Conservation (phyloP, 2,888 invertebrate genomes). For the Drosophila mulleri region DNA sequence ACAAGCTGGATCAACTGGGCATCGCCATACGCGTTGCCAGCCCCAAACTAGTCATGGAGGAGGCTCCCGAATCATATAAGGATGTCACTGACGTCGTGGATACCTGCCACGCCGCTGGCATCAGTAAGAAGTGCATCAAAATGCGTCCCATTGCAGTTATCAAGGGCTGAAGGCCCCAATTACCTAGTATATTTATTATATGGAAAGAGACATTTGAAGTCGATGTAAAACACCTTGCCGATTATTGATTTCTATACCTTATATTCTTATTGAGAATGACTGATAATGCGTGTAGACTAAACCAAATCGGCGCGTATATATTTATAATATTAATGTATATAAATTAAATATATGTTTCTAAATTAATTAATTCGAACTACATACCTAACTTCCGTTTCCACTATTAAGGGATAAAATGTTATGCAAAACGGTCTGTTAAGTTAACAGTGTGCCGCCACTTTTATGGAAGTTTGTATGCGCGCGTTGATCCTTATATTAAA, state of each 20-base stretch:
- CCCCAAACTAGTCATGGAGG: conserved; percentile 99
- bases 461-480: background rate
- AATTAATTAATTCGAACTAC: background rate
- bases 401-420: background rate
- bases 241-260: background rate
- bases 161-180: conserved; percentile 90
- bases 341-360: background rate
- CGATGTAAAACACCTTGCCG: background rate
- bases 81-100: conserved; percentile 99
- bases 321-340: background rate
- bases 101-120: conserved; percentile 98
- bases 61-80: conserved; percentile 99
- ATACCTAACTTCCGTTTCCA: too few relatives aligned
- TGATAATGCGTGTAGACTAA: background rate
- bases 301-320: background rate
- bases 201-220: background rate
- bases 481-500: background rate
- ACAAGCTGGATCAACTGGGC: conserved; percentile 92
- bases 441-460: background rate
- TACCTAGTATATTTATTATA: background rate
- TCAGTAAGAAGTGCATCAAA: conserved; percentile 98
- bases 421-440: background rate
- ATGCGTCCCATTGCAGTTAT: conserved; percentile 99
- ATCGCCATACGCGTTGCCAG: conserved; percentile 99
- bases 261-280: background rate